Conservation (phyloP, 1,140 invertebrate species). For the Wiebesia pumilae region DNA sequence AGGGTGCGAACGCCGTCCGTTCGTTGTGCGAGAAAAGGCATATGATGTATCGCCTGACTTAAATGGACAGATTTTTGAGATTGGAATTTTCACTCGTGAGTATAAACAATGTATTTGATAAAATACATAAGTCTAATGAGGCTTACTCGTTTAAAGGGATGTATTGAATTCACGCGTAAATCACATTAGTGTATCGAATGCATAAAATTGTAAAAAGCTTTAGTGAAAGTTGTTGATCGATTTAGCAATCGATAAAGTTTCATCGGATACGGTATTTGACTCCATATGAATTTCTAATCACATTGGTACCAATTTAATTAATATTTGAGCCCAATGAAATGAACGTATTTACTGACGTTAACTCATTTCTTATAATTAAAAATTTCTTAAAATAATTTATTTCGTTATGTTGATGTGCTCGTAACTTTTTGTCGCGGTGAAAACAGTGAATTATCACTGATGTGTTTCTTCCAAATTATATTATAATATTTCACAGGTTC, state of each 20-base stretch:
- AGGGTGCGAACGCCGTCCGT: slow-evolving; percentile 69
- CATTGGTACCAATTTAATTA: too few relatives aligned
- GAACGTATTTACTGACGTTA: too few relatives aligned
- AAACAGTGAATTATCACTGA: too few relatives aligned
- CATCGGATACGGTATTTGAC: too few relatives aligned
- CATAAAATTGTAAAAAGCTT: background rate
- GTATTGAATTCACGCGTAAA: background rate
- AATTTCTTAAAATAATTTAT: too few relatives aligned
- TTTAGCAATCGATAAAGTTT: background rate
- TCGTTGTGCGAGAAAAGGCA: slow-evolving; percentile 58
- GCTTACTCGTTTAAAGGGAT: background rate
- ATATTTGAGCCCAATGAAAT: too few relatives aligned
- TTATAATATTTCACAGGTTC: too few relatives aligned
- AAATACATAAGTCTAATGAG: background rate
- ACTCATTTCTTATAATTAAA: too few relatives aligned
- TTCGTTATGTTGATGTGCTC: too few relatives aligned
- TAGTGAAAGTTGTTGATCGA: background rate
- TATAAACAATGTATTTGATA: background rate
- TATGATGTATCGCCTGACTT: slow-evolving; percentile 57
- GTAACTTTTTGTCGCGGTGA: too few relatives aligned
- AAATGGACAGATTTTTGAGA: slow-evolving; percentile 44
- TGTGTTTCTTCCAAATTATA: too few relatives aligned
- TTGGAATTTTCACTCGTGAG: slow-evolving; percentile 32
- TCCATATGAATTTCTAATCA: too few relatives aligned
- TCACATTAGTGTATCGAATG: background rate